These are phyloP conservation scores for Dicyrtomina minuta DNA, from an alignment of 2,888 invertebrate genomes.

Conservation along the genomic window DNA sequence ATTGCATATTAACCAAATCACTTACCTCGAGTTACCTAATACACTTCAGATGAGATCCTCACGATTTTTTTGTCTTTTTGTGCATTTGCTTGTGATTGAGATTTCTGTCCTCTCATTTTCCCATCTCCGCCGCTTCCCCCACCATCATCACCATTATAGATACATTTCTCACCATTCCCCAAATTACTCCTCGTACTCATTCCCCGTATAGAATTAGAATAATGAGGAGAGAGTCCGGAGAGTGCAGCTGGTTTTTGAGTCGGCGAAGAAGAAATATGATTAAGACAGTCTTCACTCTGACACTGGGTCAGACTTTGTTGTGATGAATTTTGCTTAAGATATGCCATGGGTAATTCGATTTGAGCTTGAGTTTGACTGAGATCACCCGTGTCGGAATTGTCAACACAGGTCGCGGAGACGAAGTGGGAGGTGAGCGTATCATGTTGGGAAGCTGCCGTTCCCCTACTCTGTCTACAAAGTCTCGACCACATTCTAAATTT, in stretches of 20 bases:
- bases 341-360: not conserved
- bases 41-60: too few relatives aligned
- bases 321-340: too few relatives aligned
- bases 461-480: not conserved
- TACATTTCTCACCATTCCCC: not conserved
- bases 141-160: not conserved
- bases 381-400: not conserved
- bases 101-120: not conserved
- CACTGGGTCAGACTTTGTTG: too few relatives aligned
- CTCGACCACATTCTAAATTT: slow-evolving; percentile 52
- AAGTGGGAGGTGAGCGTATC: slow-evolving; percentile 12
- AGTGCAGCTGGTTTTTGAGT: too few relatives aligned
- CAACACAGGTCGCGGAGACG: slow-evolving; percentile 10
- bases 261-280: too few relatives aligned
- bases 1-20: too few relatives aligned
- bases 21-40: too few relatives aligned
- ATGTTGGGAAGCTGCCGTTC: not conserved
- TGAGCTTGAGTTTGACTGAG: not conserved
- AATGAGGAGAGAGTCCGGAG: too few relatives aligned
- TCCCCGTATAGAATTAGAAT: too few relatives aligned
- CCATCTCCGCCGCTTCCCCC: not conserved
- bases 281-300: too few relatives aligned
- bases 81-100: not conserved
- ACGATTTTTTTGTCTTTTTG: not conserved
- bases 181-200: not conserved